Conservation (phyloP, 2,888 invertebrate genomes). For the Micropterix aruncella region DNA sequence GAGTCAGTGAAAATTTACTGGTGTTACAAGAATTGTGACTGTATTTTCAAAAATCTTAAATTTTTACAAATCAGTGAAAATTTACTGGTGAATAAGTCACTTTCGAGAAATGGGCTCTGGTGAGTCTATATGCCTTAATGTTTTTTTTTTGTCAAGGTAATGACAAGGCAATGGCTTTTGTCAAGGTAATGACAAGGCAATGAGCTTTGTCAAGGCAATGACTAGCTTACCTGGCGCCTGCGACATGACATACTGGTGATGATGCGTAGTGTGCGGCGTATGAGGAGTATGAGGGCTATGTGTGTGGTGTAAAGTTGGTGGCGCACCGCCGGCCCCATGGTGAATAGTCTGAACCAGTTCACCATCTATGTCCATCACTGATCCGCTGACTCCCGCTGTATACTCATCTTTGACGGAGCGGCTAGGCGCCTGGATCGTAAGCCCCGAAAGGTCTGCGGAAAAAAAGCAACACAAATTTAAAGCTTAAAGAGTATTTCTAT, state of each 20-base stretch:
- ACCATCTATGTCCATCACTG: slow-evolving; percentile 41
- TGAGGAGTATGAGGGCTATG: slow-evolving; percentile 35
- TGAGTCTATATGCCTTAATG: too few species aligned
- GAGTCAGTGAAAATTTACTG: too few species aligned
- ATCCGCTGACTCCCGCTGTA: slow-evolving; percentile 56
- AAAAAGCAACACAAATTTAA: slow-evolving; percentile 15
- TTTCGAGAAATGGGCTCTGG: too few species aligned
- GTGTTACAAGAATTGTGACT: too few species aligned
- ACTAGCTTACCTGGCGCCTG: slow-evolving; percentile 33
- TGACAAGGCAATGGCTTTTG: too few species aligned
- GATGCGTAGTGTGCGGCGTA: too few species aligned
- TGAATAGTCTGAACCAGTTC: slow-evolving; percentile 34
- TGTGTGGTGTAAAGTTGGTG: slow-evolving; percentile 10
- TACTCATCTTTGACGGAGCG: slow-evolving; percentile 88
- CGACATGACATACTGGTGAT: slow-evolving; percentile 33
- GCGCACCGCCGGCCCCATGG: slow-evolving; percentile 16
- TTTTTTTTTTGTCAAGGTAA: too few species aligned
- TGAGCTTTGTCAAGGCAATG: too few species aligned
- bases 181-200: too few species aligned
- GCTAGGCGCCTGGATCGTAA: slow-evolving; percentile 76
- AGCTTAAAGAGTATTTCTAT: slow-evolving; percentile 9
- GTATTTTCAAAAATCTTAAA: too few species aligned
- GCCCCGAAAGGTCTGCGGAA: slow-evolving; percentile 72
- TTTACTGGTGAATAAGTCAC: too few species aligned
- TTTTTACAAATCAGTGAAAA: too few species aligned